These are phyloP conservation scores for Aplysia californica DNA, from an alignment of 1,140 invertebrate genomes.

Conservation along the genomic window DNA sequence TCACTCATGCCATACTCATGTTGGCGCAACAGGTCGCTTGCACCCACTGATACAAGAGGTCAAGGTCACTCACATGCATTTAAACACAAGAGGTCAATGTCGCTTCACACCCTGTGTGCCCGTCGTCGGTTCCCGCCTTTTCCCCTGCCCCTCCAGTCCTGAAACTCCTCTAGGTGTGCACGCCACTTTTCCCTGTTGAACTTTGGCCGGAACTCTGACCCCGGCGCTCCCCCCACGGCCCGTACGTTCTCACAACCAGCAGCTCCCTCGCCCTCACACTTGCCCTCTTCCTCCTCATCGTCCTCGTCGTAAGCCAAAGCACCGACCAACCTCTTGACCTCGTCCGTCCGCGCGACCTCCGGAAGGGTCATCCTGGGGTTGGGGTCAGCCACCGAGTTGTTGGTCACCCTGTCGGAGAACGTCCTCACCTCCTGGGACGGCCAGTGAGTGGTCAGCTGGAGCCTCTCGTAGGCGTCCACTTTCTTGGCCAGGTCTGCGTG, in stretches of 20 bases:
- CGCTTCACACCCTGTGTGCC: too few species aligned
- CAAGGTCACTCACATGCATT: too few species aligned
- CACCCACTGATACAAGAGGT: too few species aligned
- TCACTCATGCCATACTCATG: too few species aligned
- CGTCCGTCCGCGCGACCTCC: conserved; percentile 32
- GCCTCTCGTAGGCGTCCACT: conserved; percentile 40
- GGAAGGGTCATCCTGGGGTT: conserved; percentile 24
- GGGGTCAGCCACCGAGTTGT: not conserved
- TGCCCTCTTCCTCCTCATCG: conserved; percentile 14
- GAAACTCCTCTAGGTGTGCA: not conserved
- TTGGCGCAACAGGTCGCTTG: too few species aligned
- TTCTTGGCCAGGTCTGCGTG: conserved; percentile 38
- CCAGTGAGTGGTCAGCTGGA: conserved; percentile 52
- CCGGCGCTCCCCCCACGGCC: too few species aligned
- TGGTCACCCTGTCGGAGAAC: conserved; percentile 32
- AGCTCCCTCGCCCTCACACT: not conserved
- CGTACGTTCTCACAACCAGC: too few species aligned
- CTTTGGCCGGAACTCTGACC: not conserved
- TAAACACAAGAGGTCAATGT: too few species aligned
- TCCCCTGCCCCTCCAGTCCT: too few species aligned
- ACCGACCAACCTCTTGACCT: conserved; percentile 37
- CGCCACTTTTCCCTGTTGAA: not conserved
- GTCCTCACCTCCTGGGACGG: conserved; percentile 42
- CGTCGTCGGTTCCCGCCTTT: not conserved
- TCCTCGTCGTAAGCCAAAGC: conserved; percentile 42